phyloP scores from a whole-genome alignment of 2,797 vertebrate genomes.

The Parotocinclus haroldoi region DNA sequence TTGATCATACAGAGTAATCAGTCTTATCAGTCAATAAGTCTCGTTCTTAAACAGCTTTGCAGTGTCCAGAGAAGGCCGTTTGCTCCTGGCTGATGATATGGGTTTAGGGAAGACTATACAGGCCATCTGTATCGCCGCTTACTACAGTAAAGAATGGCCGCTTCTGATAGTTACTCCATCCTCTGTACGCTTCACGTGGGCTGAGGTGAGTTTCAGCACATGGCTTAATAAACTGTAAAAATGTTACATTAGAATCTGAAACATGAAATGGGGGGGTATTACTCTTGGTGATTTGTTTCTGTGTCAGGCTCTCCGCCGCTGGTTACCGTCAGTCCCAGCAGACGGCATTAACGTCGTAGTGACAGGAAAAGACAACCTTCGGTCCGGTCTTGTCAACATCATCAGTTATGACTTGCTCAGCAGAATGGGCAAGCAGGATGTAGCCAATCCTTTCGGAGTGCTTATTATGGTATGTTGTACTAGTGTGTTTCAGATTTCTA shows the following conservation, averaged over 20 bases:
- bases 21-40: too few species aligned
- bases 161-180: constrained; percentile 90
- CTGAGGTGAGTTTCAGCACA: constrained; percentile 76
- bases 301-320: constrained; percentile 84
- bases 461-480: constrained; percentile 85
- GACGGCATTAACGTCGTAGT: constrained; percentile 84
- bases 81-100: constrained; percentile 97
- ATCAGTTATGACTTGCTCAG: constrained; percentile 95
- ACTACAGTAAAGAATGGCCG: constrained; percentile 92
- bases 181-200: constrained; percentile 95
- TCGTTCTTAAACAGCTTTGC: constrained; percentile 76
- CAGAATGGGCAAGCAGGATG: constrained; percentile 81
- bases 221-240: background rate
- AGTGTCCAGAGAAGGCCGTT: constrained; percentile 82
- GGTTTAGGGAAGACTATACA: constrained; percentile 96
- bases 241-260: background rate
- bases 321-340: constrained; percentile 86
- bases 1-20: too few species aligned
- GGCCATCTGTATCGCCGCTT: constrained; percentile 94
- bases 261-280: background rate
- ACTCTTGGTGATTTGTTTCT: background rate
- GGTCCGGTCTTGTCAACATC: constrained; percentile 84
- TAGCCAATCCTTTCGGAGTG: constrained; percentile 75
- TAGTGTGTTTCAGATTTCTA: background rate
- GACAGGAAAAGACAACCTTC: constrained; percentile 80